phyloP scores from a whole-genome alignment of 2,113 vertebrate species.

The Fulmarus glacialis region DNA sequence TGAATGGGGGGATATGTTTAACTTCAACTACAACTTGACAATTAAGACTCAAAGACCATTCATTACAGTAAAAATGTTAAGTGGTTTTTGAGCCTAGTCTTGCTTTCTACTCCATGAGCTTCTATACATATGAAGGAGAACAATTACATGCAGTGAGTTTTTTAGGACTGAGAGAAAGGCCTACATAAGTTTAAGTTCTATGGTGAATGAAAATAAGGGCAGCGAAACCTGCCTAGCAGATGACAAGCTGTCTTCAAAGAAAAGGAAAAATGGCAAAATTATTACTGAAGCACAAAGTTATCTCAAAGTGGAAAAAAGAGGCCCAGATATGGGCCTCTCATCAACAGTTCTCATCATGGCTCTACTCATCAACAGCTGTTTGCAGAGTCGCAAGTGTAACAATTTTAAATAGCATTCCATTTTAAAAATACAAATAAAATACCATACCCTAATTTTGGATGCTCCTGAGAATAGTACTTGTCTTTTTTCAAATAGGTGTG shows the following conservation, averaged over 20 bases:
- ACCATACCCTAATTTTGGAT: not conserved
- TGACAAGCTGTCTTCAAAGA: not conserved
- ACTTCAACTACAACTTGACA: not conserved
- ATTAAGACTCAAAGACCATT: not conserved
- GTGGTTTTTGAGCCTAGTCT: not conserved
- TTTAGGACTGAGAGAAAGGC: not conserved
- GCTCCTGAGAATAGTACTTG: not conserved
- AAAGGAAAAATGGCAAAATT: not conserved
- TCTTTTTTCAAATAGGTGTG: not conserved
- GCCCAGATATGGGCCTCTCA: not conserved
- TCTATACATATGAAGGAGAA: not conserved
- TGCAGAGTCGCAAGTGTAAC: not conserved
- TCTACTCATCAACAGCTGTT: not conserved
- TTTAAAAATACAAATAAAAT: not conserved
- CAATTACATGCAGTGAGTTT: not conserved
- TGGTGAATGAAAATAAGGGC: not conserved
- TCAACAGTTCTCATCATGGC: not conserved
- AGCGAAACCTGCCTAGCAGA: not conserved
- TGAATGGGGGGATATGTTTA: not conserved
- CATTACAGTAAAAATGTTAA: not conserved
- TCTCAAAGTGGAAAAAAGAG: not conserved
- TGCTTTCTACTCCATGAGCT: not conserved
- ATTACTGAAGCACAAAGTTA: not conserved
- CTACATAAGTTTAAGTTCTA: not conserved
- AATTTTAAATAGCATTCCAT: not conserved